Evolutionary conservation across 2,888 invertebrate genomes (phyloP).

Genomic region (Luffia ferchaultella): DNA sequence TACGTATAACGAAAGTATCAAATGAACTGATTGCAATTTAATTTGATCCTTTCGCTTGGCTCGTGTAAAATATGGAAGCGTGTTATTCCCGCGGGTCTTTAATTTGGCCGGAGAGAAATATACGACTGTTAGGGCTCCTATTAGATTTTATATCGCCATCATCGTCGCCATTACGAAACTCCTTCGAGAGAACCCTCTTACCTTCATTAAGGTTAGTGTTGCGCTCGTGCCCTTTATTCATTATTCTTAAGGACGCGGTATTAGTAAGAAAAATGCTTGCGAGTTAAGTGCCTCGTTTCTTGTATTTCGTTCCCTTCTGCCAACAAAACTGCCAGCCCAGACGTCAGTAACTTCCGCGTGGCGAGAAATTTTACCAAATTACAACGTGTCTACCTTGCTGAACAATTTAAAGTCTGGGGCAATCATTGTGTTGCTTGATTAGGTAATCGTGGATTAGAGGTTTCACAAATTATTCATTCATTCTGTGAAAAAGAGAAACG

Average conservation of each 20-base stretch:
- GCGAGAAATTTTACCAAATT: background rate
- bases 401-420: background rate
- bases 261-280: conserved; percentile 40
- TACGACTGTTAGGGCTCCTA: conserved; percentile 37
- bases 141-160: conserved; percentile 55
- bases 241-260: conserved; percentile 41
- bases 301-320: conserved; percentile 20
- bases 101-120: conserved; percentile 23
- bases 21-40: background rate
- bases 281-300: conserved; percentile 34
- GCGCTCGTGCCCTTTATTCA: conserved; percentile 35
- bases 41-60: background rate
- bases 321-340: background rate
- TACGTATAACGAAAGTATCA: no score
- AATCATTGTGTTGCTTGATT: background rate
- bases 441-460: background rate
- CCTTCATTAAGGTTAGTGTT: conserved; percentile 46
- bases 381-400: background rate
- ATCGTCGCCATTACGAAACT: conserved; percentile 40
- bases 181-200: conserved; percentile 34
- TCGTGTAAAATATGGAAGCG: conserved; percentile 1
- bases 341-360: background rate
- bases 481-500: background rate
- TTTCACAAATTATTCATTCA: background rate
- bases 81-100: conserved; percentile 20